Percentiles rank a stretch among this genome's conserved stretches.
phyloP scores from a whole-genome alignment of 2,113 vertebrate genomes.

The Anolis sagrei region DNA sequence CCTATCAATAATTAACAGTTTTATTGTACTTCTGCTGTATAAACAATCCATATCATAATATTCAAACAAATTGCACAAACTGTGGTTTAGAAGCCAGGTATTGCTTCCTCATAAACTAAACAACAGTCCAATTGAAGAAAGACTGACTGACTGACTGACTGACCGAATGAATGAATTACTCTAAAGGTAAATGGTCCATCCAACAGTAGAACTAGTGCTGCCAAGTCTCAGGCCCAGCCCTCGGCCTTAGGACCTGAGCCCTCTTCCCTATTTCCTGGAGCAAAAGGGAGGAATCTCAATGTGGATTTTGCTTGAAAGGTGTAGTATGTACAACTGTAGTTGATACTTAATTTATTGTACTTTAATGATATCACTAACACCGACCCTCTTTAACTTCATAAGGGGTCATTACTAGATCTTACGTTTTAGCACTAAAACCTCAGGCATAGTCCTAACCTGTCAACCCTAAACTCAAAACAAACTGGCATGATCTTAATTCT shows the following conservation, averaged over 20 bases:
- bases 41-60: background rate
- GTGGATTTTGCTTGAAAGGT: too few relatives aligned
- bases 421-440: too few relatives aligned
- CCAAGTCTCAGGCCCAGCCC: too few relatives aligned
- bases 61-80: conserved; percentile 1
- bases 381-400: too few relatives aligned
- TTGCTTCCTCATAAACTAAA: background rate
- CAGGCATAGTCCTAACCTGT: too few relatives aligned
- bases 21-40: background rate
- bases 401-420: too few relatives aligned
- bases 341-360: too few relatives aligned
- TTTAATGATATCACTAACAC: too few relatives aligned
- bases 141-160: background rate
- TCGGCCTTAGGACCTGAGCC: too few relatives aligned
- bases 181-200: background rate
- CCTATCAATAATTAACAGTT: conserved; percentile 19
- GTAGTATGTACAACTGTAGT: too few relatives aligned
- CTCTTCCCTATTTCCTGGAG: too few relatives aligned
- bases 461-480: background rate
- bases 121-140: background rate
- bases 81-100: background rate
- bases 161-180: background rate
- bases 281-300: too few relatives aligned
- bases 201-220: background rate
- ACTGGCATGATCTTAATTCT: background rate